Percentiles rank a stretch among this genome's conserved stretches.
These are phyloP conservation scores for Drosophila birchii DNA, from an alignment of 2,888 invertebrate genomes.

Conservation along the genomic window DNA sequence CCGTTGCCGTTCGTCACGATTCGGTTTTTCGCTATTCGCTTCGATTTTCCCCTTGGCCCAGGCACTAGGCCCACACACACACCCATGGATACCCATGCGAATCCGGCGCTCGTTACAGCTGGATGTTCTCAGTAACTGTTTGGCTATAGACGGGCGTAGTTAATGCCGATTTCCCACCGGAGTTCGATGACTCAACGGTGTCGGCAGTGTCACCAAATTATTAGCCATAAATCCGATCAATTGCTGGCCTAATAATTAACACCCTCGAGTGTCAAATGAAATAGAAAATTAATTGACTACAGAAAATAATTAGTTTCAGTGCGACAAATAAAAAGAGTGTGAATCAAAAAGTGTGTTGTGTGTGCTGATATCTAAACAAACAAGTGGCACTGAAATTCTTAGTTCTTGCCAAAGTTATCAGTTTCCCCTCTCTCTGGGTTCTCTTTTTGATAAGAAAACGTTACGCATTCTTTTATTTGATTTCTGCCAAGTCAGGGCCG, in stretches of 20 bases:
- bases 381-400: constrained; percentile 23
- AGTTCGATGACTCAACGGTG: constrained; percentile 30
- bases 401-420: constrained; percentile 55
- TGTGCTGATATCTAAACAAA: constrained; percentile 10
- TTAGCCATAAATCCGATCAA: constrained; percentile 27
- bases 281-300: neutral
- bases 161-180: constrained; percentile 41
- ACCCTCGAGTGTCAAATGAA: constrained; percentile 15
- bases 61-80: constrained; percentile 5
- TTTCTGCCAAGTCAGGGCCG: constrained; percentile 34
- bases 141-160: constrained; percentile 51
- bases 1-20: constrained; percentile 46
- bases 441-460: constrained; percentile 60
- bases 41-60: constrained; percentile 27
- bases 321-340: constrained; percentile 2
- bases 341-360: constrained; percentile 20
- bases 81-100: neutral
- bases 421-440: neutral
- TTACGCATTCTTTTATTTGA: constrained; percentile 48
- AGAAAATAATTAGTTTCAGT: no score
- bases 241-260: constrained; percentile 32
- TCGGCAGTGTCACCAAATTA: constrained; percentile 25
- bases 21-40: constrained; percentile 24
- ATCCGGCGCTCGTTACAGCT: constrained; percentile 27
- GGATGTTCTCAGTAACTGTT: constrained; percentile 51